Evolutionary conservation across 2,888 invertebrate species (phyloP).

Genomic region (Periphyllus acericola): DNA sequence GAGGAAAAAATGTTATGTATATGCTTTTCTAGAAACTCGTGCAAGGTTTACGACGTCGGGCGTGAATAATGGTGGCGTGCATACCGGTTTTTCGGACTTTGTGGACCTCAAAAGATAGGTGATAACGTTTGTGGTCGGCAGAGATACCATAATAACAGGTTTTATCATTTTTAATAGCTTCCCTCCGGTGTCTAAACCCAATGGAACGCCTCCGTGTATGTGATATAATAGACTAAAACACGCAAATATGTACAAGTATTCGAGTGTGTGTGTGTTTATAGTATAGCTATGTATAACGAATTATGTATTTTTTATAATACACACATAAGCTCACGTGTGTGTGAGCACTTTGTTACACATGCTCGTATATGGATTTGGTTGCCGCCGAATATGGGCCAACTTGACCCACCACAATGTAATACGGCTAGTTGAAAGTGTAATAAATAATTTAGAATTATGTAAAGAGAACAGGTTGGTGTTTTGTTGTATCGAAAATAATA

Average conservation of each 20-base stretch:
- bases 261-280: neutral
- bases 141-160: constrained; percentile 53
- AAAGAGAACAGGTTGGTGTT: constrained; percentile 25
- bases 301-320: neutral
- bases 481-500: constrained; percentile 14
- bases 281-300: neutral
- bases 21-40: constrained; percentile 36
- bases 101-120: constrained; percentile 60
- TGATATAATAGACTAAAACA: constrained; percentile 48
- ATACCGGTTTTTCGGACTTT: constrained; percentile 60
- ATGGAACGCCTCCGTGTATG: constrained; percentile 10
- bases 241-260: constrained; percentile 29
- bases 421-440: constrained; percentile 20
- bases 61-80: constrained; percentile 42
- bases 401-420: constrained; percentile 49
- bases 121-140: constrained; percentile 50
- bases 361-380: constrained; percentile 32
- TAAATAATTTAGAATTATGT: constrained; percentile 15
- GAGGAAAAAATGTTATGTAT: neutral
- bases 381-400: constrained; percentile 54
- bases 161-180: constrained; percentile 59
- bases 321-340: neutral
- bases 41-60: constrained; percentile 53
- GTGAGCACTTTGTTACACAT: constrained; percentile 26
- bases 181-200: constrained; percentile 46